Evolutionary conservation across 2,888 invertebrate genomes (phyloP), one percentile per base, ranked within the genome.

Genomic region (Chaetogeoica ovagalla): DNA sequence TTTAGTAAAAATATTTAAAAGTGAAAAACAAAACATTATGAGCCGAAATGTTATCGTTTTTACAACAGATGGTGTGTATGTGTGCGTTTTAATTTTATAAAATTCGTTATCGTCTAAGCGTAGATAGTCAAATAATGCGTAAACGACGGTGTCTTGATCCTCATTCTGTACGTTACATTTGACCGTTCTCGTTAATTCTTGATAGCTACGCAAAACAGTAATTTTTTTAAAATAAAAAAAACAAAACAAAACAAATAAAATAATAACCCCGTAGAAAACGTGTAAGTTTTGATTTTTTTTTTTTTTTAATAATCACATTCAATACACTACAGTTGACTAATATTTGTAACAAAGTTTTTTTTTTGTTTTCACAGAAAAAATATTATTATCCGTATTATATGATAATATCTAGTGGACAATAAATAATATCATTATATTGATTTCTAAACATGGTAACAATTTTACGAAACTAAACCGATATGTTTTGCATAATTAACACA

Each of bases 161-260:
- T 70, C 69, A 62, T 71, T 21, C 55, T 39, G 71, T 63, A 57
- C 39, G 63, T 79, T 71, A 79, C 79, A 79, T 79, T 79, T 79
- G 70, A 79, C 79, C 62, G 79, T 79, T 62, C 79, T 79, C 79
- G 79, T 79, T 71, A 79, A 79, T 79, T 71, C 79, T 79, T 79
- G 79, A 79, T 71, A 79, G 79, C 79, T 79, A 79, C 63, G 70
- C 79, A 79, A 79, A 79, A 79, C 69, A 79, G 39, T 59, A 59
- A 43, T 71, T 70, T 66, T 75, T 55, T 60, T 69, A 30, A 19
- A 69, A 62, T n/a, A 39, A 66, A 66, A 66, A 66, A 48, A 68
- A 73, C 63, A 13, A 55, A 55, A 19, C 17, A 55, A 55, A 55
- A 55, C 6, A 63, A 79, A 55, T 55, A 70, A 79, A 79, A 63